phyloP scores from a whole-genome alignment of 2,797 vertebrate genomes.

The Melopsittacus undulatus region DNA sequence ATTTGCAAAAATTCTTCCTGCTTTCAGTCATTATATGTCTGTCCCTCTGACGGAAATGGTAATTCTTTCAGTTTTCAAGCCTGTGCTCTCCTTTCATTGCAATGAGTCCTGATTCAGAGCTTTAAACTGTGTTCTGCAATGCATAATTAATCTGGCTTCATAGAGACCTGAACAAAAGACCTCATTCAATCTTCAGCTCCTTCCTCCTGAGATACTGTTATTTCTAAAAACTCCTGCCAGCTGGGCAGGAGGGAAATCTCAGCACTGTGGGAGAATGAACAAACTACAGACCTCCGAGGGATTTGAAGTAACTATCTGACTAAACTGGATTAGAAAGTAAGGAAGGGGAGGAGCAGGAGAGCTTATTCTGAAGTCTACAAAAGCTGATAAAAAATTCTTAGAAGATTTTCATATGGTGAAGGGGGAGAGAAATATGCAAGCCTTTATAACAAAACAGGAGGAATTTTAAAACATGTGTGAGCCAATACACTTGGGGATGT shows the following conservation, averaged over 20 bases:
- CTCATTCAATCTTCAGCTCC: slow-evolving; percentile 88
- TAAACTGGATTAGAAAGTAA: slow-evolving; percentile 85
- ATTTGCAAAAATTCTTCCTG: slow-evolving; percentile 75
- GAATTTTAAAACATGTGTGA: slow-evolving; percentile 47
- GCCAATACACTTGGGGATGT: slow-evolving; percentile 45
- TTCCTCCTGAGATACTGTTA: slow-evolving; percentile 89
- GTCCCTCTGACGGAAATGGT: slow-evolving; percentile 72
- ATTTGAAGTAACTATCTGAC: slow-evolving; percentile 79
- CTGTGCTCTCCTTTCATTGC: slow-evolving; percentile 75
- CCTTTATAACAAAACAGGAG: slow-evolving; percentile 54
- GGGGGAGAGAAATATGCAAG: slow-evolving; percentile 51
- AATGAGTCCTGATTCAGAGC: slow-evolving; percentile 76
- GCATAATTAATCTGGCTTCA: slow-evolving; percentile 97
- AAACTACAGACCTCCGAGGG: slow-evolving; percentile 74
- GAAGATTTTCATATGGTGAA: slow-evolving; percentile 69
- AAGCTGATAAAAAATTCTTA: slow-evolving; percentile 72
- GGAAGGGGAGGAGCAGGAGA: slow-evolving; percentile 64
- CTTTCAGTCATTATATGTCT: slow-evolving; percentile 79
- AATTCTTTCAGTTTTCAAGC: slow-evolving; percentile 76
- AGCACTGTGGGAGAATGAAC: slow-evolving; percentile 83
- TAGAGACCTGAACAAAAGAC: slow-evolving; percentile 91
- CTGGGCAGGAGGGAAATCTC: slow-evolving; percentile 86
- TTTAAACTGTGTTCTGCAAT: slow-evolving; percentile 84
- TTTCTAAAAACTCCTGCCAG: slow-evolving; percentile 91
- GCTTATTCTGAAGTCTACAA: slow-evolving; percentile 69